Conservation (phyloP, 2,113 vertebrate genomes). For the Parus major region DNA sequence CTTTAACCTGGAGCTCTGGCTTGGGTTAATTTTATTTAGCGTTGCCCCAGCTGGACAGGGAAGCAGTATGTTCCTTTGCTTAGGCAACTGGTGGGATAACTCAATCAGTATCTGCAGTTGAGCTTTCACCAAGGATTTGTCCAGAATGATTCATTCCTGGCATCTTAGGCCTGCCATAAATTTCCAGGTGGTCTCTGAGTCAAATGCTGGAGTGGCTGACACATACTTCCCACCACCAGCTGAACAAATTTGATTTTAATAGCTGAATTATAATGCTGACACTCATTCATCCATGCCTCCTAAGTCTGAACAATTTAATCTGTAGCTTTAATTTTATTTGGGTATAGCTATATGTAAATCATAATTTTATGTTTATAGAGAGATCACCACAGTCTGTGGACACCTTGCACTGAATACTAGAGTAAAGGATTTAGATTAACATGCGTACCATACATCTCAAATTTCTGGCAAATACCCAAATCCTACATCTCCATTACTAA, state of each 20-base stretch:
- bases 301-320: neutral
- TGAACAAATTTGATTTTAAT: constrained; percentile 12
- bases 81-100: neutral
- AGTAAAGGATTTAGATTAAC: neutral
- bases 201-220: neutral
- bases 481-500: neutral
- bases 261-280: neutral
- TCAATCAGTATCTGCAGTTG: neutral
- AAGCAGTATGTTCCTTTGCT: neutral
- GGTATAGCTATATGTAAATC: neutral
- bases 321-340: neutral
- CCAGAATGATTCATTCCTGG: neutral
- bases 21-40: neutral
- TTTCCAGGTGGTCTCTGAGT: neutral
- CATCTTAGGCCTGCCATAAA: neutral
- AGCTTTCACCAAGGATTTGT: neutral
- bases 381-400: neutral
- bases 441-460: neutral
- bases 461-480: neutral
- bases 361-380: neutral
- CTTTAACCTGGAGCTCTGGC: neutral
- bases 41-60: neutral
- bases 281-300: neutral
- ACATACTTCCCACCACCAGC: neutral
- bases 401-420: neutral